phyloP scores from a whole-genome alignment of 2,888 invertebrate genomes.

The Hetaerina titia region DNA sequence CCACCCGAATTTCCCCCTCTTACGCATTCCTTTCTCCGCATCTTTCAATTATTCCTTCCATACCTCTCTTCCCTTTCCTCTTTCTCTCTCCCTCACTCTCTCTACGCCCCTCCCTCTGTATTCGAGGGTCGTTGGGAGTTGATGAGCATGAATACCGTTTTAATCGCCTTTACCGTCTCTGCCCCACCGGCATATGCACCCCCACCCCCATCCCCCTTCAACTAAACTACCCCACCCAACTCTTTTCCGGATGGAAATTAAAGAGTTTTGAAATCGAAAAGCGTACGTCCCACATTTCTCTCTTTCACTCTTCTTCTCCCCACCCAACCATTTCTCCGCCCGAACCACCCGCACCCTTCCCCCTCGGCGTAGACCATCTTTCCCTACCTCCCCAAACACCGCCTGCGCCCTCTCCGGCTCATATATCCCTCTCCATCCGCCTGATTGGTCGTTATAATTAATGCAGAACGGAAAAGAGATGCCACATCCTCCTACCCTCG shows the following conservation, averaged over 20 bases:
- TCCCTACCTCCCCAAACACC: background rate
- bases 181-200: background rate
- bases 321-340: background rate
- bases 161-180: conserved; percentile 28
- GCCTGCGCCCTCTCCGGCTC: conserved; percentile 13
- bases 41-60: background rate
- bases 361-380: background rate
- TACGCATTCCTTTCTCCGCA: background rate
- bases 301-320: background rate
- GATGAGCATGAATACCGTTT: conserved; percentile 16
- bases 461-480: background rate
- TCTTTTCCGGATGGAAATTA: background rate
- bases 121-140: conserved; percentile 23
- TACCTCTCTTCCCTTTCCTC: background rate
- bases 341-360: background rate
- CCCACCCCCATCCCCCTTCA: background rate
- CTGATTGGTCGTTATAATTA: background rate
- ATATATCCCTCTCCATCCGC: background rate
- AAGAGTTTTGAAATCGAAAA: conserved; percentile 27
- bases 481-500: background rate
- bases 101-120: background rate
- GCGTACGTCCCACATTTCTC: background rate
- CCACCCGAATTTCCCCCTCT: background rate
- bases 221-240: background rate
- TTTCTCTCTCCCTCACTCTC: background rate